phyloP scores from a whole-genome alignment of 1,140 invertebrate species.

The Drepana arcuata region DNA sequence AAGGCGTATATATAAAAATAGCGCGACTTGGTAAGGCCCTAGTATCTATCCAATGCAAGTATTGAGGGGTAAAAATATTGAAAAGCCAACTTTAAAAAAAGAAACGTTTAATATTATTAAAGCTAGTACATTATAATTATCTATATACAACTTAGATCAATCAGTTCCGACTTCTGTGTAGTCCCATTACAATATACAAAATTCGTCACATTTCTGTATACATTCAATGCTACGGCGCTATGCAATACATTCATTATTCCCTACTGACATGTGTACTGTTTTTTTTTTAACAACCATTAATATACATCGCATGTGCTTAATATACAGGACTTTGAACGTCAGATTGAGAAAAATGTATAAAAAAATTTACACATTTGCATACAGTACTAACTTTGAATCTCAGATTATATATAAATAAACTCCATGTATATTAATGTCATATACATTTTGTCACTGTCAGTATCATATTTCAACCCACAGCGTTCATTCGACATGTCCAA shows the following conservation, averaged over 20 bases:
- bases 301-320: conserved; percentile 5
- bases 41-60: no score
- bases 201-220: no score
- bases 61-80: no score
- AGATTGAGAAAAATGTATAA: no score
- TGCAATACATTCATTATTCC: conserved; percentile 2
- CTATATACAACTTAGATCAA: conserved; percentile 63
- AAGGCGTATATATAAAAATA: no score
- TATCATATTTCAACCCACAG: conserved; percentile 8
- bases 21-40: background rate
- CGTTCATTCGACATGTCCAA: conserved; percentile 17
- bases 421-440: background rate
- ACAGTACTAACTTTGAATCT: no score
- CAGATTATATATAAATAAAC: no score
- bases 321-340: no score
- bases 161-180: conserved; percentile 56
- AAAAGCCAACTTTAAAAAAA: no score
- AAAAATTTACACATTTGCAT: no score
- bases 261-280: background rate
- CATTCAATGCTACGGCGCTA: no score
- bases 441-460: background rate
- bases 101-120: conserved; percentile 20
- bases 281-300: background rate
- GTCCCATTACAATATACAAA: conserved; percentile 23
- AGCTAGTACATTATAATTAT: conserved; percentile 29